Percentiles rank a stretch among this genome's conserved stretches.
Evolutionary conservation across 2,888 invertebrate genomes (phyloP).

Genomic region (Leptopilina drosophilae): DNA sequence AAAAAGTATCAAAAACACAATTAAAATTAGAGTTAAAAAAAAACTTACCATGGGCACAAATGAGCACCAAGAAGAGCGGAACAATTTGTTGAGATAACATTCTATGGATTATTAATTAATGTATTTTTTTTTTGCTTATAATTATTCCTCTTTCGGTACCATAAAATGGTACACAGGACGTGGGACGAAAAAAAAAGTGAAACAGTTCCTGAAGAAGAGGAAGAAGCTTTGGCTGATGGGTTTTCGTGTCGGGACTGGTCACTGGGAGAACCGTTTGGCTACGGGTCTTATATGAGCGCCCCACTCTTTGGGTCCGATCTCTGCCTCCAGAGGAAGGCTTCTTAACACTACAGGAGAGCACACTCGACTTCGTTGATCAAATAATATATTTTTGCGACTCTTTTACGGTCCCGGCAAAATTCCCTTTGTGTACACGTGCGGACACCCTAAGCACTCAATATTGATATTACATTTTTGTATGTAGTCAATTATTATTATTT

Average conservation of each 20-base stretch:
- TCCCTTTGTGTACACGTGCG: neutral
- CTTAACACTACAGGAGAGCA: conserved; percentile 60
- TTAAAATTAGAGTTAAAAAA: conserved; percentile 21
- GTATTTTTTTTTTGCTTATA: conserved; percentile 53
- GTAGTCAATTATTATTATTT: no score
- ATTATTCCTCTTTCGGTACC: conserved; percentile 55
- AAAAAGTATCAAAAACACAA: neutral
- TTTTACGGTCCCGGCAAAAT: conserved; percentile 41
- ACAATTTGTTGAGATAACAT: conserved; percentile 68
- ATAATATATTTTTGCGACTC: conserved; percentile 47
- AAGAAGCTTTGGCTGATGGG: conserved; percentile 74
- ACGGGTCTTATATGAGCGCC: conserved; percentile 76
- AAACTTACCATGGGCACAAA: conserved; percentile 71
- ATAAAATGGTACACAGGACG: conserved; percentile 56
- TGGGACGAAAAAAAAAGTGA: conserved; percentile 35
- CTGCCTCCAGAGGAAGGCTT: conserved; percentile 70
- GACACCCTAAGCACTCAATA: neutral
- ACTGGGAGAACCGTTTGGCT: conserved; percentile 76
- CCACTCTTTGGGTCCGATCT: conserved; percentile 71
- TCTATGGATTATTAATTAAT: conserved; percentile 43
- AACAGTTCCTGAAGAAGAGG: conserved; percentile 58
- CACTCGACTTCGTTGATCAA: conserved; percentile 66
- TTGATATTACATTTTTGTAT: no score
- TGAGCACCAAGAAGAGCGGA: conserved; percentile 68
- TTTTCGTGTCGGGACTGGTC: conserved; percentile 76